Percentiles rank a stretch among this genome's conserved stretches.
Evolutionary conservation across 37 sponge, comb jelly and placozoan species (phyloP).

Genomic region (Chondrosia reniformis): DNA sequence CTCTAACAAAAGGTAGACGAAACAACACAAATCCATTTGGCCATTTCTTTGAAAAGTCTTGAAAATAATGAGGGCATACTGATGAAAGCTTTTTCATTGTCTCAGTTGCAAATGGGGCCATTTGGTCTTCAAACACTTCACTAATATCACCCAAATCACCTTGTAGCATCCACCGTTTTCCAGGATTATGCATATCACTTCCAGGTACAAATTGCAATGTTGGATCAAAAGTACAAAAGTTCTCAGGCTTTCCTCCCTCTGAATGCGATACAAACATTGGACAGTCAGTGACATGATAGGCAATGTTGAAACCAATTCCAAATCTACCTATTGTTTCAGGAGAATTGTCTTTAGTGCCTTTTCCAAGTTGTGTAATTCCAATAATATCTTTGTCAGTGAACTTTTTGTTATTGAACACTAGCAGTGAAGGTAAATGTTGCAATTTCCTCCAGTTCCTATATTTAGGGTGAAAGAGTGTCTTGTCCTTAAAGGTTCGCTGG

Average conservation of each 20-base stretch:
- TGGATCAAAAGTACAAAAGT: slow-evolving; percentile 78
- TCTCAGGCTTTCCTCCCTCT: slow-evolving; percentile 30
- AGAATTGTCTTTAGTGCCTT: slow-evolving; percentile 58
- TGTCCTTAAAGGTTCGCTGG: slow-evolving; percentile 23
- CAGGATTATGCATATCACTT: neutral
- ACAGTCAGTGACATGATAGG: slow-evolving; percentile 85
- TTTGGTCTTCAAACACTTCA: slow-evolving; percentile 37
- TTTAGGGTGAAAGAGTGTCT: slow-evolving; percentile 17
- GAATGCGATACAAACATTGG: slow-evolving; percentile 63
- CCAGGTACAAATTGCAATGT: slow-evolving; percentile 27
- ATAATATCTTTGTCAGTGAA: slow-evolving; percentile 64
- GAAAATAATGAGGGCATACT: slow-evolving; percentile 9
- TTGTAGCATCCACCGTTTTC: neutral
- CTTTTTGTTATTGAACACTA: slow-evolving; percentile 63
- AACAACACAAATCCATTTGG: slow-evolving; percentile 55
- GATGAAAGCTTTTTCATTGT: neutral
- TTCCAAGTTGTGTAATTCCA: slow-evolving; percentile 73
- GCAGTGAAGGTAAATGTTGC: slow-evolving; percentile 54
- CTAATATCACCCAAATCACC: neutral
- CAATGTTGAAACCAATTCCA: slow-evolving; percentile 89
- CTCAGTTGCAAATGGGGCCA: slow-evolving; percentile 41
- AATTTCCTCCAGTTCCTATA: slow-evolving; percentile 50
- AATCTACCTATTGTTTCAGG: slow-evolving; percentile 69
- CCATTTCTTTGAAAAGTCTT: slow-evolving; percentile 14
- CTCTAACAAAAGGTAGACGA: slow-evolving; percentile 44